A percentile compares a stretch with the other conserved stretches of the same genome.
Evolutionary conservation across 2,797 vertebrate genomes (phyloP).

Genomic region (Scleropages formosus): DNA sequence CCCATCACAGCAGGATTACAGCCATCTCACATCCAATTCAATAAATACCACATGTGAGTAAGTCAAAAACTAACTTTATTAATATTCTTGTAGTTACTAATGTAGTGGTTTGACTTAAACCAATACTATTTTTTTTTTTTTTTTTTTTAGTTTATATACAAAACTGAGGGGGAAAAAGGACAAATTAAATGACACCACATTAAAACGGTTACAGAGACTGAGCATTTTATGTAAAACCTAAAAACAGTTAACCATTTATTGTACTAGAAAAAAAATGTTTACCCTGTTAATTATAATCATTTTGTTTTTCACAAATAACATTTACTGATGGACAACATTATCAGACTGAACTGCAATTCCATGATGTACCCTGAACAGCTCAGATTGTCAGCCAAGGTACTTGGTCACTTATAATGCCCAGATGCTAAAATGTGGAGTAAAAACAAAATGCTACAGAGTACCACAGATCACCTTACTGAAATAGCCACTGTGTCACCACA

Average conservation of each 20-base stretch:
- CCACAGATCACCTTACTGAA: not conserved
- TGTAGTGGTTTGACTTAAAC: slow-evolving; percentile 46
- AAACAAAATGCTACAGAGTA: not conserved
- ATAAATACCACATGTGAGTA: not conserved
- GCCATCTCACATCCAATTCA: not conserved
- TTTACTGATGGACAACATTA: slow-evolving; percentile 31
- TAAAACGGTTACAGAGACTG: slow-evolving; percentile 7
- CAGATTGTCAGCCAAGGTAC: slow-evolving; percentile 29
- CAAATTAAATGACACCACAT: slow-evolving; percentile 23
- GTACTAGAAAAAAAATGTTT: slow-evolving; percentile 42
- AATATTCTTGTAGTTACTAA: slow-evolving; percentile 32
- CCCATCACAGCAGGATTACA: no score
- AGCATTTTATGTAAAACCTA: slow-evolving; percentile 8
- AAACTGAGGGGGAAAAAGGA: slow-evolving; percentile 37
- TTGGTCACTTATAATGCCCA: slow-evolving; percentile 37
- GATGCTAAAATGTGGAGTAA: slow-evolving; percentile 12
- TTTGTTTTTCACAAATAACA: slow-evolving; percentile 21
- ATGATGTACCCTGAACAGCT: slow-evolving; percentile 40
- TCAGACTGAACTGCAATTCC: slow-evolving; percentile 39
- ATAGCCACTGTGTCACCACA: not conserved
- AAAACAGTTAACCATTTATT: not conserved
- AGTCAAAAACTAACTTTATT: slow-evolving; percentile 57
- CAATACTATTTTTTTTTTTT: no score
- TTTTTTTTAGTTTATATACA: slow-evolving; percentile 27
- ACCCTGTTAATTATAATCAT: slow-evolving; percentile 31